phyloP scores from a whole-genome alignment of 2,888 invertebrate species.

The Hypomecis atomaria region DNA sequence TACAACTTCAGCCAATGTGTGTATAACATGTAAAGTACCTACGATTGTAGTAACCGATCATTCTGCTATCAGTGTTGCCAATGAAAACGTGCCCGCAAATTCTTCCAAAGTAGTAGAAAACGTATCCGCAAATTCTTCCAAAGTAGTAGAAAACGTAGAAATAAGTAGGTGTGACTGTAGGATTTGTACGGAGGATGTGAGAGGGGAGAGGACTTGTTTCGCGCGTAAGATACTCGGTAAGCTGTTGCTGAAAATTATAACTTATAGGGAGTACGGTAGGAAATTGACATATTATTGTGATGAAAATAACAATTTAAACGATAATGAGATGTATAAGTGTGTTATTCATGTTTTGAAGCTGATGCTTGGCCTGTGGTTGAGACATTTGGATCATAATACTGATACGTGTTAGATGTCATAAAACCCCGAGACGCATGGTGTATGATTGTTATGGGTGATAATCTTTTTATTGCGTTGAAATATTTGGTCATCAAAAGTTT shows the following conservation, averaged over 20 bases:
- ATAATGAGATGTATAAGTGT: conserved; percentile 73
- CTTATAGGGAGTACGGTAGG: conserved; percentile 59
- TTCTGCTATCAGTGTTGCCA: conserved; percentile 57
- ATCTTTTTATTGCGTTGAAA: not conserved
- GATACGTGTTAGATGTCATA: conserved; percentile 24
- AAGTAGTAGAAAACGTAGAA: conserved; percentile 49
- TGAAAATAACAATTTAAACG: conserved; percentile 69
- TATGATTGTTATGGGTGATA: not conserved
- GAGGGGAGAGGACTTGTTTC: conserved; percentile 52
- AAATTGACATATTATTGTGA: conserved; percentile 65
- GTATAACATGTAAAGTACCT: conserved; percentile 46
- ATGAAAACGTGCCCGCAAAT: conserved; percentile 39
- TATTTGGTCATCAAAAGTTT: not conserved
- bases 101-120: conserved; percentile 43
- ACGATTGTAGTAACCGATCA: conserved; percentile 51
- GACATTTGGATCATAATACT: conserved; percentile 75
- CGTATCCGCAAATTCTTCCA: conserved; percentile 31
- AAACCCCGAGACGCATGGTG: conserved; percentile 3
- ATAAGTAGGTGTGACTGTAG: conserved; percentile 74
- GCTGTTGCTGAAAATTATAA: conserved; percentile 63
- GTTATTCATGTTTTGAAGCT: conserved; percentile 73
- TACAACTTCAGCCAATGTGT: conserved; percentile 35
- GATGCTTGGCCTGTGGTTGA: conserved; percentile 77
- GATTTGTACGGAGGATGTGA: conserved; percentile 67
- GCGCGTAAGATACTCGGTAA: conserved; percentile 62